phyloP scores from a whole-genome alignment of 2,113 vertebrate genomes.

The Neodontobutis hainanensis region DNA sequence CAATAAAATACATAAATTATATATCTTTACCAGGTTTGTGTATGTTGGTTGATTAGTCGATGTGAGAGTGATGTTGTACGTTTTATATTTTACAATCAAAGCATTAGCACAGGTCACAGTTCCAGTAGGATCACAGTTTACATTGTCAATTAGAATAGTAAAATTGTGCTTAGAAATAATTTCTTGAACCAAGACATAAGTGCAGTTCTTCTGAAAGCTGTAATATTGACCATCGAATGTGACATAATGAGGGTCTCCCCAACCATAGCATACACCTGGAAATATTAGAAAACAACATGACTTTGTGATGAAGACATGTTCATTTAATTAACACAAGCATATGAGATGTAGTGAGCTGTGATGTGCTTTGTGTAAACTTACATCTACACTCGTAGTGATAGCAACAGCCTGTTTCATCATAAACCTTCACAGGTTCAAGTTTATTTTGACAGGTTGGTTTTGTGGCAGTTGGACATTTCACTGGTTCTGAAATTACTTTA shows the following conservation, averaged over 20 bases:
- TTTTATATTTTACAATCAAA: constrained; percentile 85
- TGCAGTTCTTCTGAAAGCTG: constrained; percentile 90
- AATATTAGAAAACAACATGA: neutral
- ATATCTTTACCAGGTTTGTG: constrained; percentile 50
- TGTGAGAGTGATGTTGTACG: constrained; percentile 76
- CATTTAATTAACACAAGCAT: neutral
- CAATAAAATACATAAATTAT: too few species aligned
- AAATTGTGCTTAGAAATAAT: constrained; percentile 83
- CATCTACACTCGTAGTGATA: constrained; percentile 86
- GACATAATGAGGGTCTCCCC: constrained; percentile 90
- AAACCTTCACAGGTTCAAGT: constrained; percentile 72
- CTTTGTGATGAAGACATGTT: constrained; percentile 4
- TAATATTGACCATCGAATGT: constrained; percentile 93
- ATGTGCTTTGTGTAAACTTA: constrained; percentile 71
- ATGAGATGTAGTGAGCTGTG: neutral
- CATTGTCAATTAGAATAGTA: constrained; percentile 83
- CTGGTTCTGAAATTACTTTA: constrained; percentile 35
- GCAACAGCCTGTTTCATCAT: constrained; percentile 82
- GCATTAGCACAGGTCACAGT: constrained; percentile 82
- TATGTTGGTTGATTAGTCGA: constrained; percentile 43
- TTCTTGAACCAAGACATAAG: constrained; percentile 88
- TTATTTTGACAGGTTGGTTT: constrained; percentile 80
- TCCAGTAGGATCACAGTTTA: constrained; percentile 77
- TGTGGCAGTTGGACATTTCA: constrained; percentile 54
- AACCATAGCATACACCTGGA: constrained; percentile 88